These are phyloP conservation scores for Babylonia areolata DNA, from an alignment of 1,140 invertebrate species.

Conservation along the genomic window DNA sequence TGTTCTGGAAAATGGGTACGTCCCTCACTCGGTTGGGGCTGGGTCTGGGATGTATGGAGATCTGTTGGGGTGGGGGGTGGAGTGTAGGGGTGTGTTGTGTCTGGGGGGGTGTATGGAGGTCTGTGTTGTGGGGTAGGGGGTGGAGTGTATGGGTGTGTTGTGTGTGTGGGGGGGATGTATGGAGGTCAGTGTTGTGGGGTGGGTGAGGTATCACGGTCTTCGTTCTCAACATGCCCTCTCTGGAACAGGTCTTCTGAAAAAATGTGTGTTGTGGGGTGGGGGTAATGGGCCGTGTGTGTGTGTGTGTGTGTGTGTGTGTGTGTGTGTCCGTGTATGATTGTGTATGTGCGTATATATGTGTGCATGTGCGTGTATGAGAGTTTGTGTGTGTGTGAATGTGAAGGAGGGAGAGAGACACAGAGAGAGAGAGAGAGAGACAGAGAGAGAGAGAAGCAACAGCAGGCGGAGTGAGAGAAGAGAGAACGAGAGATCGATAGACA, in stretches of 20 bases:
- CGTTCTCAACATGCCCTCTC: constrained; percentile 93
- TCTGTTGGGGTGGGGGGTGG: too few relatives aligned
- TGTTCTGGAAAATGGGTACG: constrained; percentile 76
- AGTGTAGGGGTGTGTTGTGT: too few relatives aligned
- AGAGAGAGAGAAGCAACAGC: too few relatives aligned
- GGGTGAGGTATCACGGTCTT: constrained; percentile 91
- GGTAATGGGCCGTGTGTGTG: neutral
- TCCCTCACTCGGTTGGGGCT: neutral
- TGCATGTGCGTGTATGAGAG: constrained; percentile 19
- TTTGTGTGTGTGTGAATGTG: constrained; percentile 9
- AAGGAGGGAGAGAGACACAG: neutral
- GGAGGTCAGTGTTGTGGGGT: too few relatives aligned
- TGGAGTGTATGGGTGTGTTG: too few relatives aligned
- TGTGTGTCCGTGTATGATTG: constrained; percentile 23
- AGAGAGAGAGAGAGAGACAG: neutral
- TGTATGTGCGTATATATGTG: constrained; percentile 24
- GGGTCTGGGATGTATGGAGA: too few relatives aligned
- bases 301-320: neutral
- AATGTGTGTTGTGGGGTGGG: too few relatives aligned
- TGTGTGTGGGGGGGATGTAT: too few relatives aligned
- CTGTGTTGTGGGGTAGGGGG: too few relatives aligned
- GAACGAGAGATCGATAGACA: too few relatives aligned
- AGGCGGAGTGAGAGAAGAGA: too few relatives aligned
- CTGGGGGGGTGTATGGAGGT: too few relatives aligned
- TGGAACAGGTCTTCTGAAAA: constrained; percentile 87